Evolutionary conservation across 2,888 invertebrate species (phyloP), one percentile per base, ranked within the genome.

Genomic region (Clistopyga incitator): DNA sequence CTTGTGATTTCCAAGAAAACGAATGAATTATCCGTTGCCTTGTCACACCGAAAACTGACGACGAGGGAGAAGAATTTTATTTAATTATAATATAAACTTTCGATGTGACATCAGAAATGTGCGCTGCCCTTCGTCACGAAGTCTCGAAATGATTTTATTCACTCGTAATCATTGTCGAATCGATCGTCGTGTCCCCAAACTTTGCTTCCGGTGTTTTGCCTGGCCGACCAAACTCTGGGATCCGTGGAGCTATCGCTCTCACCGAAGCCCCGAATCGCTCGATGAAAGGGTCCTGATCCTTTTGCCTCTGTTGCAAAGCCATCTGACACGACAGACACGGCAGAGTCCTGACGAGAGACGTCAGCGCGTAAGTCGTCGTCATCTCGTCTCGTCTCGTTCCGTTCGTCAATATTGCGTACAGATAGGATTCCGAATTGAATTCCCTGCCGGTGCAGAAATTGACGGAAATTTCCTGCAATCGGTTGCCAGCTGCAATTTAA

Each of bases 261-360:
- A 18, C 90, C 90, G n/a, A 89, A 88, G 20, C 90, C 91, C 6
- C 90, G 85, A 74, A 91, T 91, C 0, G 90, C 90, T 38, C 90
- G 86, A 29, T 90, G 90, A 18, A 85, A 67, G n/a, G 84, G 77
- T 47, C 59, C 75, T 29, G 83, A 74, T 23, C 47, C 70, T 78
- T 85, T 45, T 77, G 75, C 20, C 64, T 42, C 23, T 81, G 81
- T 18, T 50, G 47, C 59, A 72, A 50, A 11, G 78, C 61, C 10
- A 77, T n/a, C n/a, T n/a, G n/a, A n/a, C n/a, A n/a, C n/a, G n/a
- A n/a, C n/a, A n/a, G n/a, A n/a, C n/a, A n/a, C n/a, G n/a, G n/a
- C n/a, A n/a, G n/a, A n/a, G n/a, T n/a, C n/a, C n/a, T n/a, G n/a
- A n/a, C n/a, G n/a, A n/a, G n/a, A n/a, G n/a, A n/a, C 82, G 54